Evolutionary conservation across 1,140 invertebrate genomes (phyloP), one percentile per base, ranked within the genome.

Genomic region (Mactra quadrangularis): DNA sequence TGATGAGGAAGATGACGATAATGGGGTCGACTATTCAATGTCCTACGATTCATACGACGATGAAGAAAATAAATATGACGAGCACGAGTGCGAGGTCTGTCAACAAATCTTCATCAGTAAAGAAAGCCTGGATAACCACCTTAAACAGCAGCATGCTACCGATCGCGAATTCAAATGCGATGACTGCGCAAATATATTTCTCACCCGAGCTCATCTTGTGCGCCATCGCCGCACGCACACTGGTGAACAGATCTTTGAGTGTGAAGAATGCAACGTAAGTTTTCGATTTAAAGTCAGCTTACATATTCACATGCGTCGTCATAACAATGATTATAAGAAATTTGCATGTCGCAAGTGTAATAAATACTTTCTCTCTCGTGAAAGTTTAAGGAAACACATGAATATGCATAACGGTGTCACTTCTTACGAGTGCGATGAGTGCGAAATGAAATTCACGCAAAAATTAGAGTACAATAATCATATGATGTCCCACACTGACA

Each of bases 221-320:
- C 38, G 75, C 3, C 75, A 77, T 53, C 57, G 75, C 22, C 38
- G 35, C 19, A 52, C 59, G 13, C 75, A 77, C 27, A 77, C 75
- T 15, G 75, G 75, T 0, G 75, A 77, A 29, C 38, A 64, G 59
- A 66, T 77, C 9, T 77, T 45, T 45, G 75, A 77, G 25, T 77
- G 75, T 35, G 50, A 77, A 35, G 75, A 77, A 55, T 77, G 75
- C 53, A 77, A 77, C 31, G 75, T 77, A 1, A 77, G 75, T 62
- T 77, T 77, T 41, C n/a, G 71, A 0, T 74, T 47, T 47, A 76
- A 74, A 35, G 82, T 70, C 7, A 74, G 74, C 31, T 35, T 83
- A 52, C 72, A 83, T 22, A 83, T 76, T 38, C 82, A 83, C 29
- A 74, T 70, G 52, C 31, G 82, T 1, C 22, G 75, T 9, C 75